Percentiles rank a stretch among this genome's conserved stretches.
These are phyloP conservation scores for Actinia tenebrosa DNA, from an alignment of 64 coral and sea anemone species.

Conservation along the genomic window DNA sequence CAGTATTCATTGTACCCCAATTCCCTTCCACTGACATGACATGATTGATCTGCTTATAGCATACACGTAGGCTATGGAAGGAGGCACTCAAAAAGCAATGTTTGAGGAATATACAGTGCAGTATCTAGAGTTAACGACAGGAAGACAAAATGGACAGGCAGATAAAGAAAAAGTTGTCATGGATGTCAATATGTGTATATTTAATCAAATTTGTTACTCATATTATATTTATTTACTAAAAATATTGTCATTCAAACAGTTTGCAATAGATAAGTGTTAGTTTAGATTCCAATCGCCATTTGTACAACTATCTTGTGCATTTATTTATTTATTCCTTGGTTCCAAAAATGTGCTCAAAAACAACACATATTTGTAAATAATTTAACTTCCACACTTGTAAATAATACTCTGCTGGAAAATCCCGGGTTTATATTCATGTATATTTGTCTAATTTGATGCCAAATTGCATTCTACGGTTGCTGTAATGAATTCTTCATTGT, in stretches of 20 bases:
- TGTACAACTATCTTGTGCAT: not conserved
- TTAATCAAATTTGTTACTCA: not conserved
- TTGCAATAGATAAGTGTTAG: not conserved
- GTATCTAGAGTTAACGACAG: not conserved
- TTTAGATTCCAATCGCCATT: not conserved
- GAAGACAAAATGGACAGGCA: not conserved
- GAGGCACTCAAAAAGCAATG: not conserved
- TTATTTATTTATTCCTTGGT: not conserved
- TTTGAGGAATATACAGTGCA: constrained; percentile 3
- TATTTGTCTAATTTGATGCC: not conserved
- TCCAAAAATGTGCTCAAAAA: not conserved
- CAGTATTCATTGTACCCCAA: not conserved
- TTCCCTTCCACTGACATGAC: not conserved
- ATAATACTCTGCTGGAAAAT: not conserved
- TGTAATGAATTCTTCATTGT: not conserved
- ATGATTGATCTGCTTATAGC: not conserved
- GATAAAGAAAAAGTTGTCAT: not conserved
- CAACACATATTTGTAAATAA: not conserved
- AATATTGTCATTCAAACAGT: not conserved
- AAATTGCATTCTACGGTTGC: not conserved
- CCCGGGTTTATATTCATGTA: not conserved
- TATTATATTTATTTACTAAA: not conserved
- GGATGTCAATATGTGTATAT: not conserved
- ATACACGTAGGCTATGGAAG: not conserved
- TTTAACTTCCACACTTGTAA: not conserved